Percentiles rank a stretch among this genome's conserved stretches.
Conservation (phyloP, 2,113 vertebrate genomes). For the Gasterosteus nipponicus region DNA sequence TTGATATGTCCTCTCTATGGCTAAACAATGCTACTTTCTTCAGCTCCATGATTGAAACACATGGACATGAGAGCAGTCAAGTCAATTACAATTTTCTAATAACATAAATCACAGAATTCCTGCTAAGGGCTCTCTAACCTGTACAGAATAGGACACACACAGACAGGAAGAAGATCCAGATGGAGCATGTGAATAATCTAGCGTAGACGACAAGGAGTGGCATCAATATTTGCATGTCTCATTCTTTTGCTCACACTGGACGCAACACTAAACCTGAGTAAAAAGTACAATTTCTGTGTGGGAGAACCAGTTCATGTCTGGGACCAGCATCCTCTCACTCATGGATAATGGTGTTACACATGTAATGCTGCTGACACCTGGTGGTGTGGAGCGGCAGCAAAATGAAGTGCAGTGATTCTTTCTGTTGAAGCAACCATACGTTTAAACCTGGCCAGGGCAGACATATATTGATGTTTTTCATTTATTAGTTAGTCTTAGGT, state of each 20-base stretch:
- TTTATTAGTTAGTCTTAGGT: too few relatives aligned
- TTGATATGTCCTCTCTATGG: neutral
- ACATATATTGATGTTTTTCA: neutral
- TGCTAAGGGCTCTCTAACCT: neutral
- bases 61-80: neutral
- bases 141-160: neutral
- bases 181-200: neutral
- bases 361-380: conserved; percentile 36
- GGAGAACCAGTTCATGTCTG: neutral
- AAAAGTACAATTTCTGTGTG: neutral
- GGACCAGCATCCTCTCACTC: neutral
- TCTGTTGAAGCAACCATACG: neutral
- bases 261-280: neutral
- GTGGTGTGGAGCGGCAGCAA: conserved; percentile 16
- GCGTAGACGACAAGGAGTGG: neutral
- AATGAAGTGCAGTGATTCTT: neutral
- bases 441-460: neutral
- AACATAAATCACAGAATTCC: neutral
- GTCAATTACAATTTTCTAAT: neutral
- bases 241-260: neutral
- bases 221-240: neutral
- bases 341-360: neutral
- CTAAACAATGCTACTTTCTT: too few relatives aligned
- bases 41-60: neutral
- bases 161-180: neutral